These are phyloP conservation scores for Xestia c-nigrum DNA, from an alignment of 2,888 invertebrate genomes.

Conservation along the genomic window DNA sequence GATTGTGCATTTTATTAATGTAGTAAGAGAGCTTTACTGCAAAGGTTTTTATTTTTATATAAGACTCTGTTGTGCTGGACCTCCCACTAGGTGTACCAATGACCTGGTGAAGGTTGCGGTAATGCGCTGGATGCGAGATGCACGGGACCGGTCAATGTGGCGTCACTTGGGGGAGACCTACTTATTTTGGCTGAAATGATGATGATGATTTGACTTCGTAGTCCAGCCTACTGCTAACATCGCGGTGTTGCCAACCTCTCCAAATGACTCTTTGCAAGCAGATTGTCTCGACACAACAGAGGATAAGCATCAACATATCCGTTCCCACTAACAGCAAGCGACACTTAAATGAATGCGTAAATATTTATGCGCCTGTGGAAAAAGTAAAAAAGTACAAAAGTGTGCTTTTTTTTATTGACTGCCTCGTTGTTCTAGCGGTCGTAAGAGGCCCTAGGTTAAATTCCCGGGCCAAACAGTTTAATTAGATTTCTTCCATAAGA, in stretches of 20 bases:
- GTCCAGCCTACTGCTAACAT: slow-evolving; percentile 8
- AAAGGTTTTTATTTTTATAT: not conserved
- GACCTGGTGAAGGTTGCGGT: too few species aligned
- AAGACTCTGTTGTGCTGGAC: not conserved
- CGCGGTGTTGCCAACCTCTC: not conserved
- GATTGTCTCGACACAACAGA: not conserved
- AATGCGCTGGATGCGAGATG: too few species aligned
- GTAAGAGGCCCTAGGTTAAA: too few species aligned
- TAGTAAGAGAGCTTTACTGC: not conserved
- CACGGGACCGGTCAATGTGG: too few species aligned
- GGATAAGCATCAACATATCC: not conserved
- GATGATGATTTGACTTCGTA: not conserved
- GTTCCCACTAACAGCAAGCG: not conserved
- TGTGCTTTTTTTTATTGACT: too few species aligned
- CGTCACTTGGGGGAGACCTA: too few species aligned
- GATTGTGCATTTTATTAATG: not conserved
- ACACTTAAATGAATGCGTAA: not conserved
- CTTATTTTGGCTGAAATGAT: too few species aligned
- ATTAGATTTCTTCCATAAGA: too few species aligned
- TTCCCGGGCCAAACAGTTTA: too few species aligned
- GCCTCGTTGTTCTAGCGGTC: too few species aligned
- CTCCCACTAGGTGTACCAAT: too few species aligned
- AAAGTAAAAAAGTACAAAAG: not conserved
- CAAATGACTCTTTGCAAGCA: not conserved
- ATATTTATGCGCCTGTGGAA: not conserved